phyloP scores from a whole-genome alignment of 2,888 invertebrate species.

The Latrodectus elegans region DNA sequence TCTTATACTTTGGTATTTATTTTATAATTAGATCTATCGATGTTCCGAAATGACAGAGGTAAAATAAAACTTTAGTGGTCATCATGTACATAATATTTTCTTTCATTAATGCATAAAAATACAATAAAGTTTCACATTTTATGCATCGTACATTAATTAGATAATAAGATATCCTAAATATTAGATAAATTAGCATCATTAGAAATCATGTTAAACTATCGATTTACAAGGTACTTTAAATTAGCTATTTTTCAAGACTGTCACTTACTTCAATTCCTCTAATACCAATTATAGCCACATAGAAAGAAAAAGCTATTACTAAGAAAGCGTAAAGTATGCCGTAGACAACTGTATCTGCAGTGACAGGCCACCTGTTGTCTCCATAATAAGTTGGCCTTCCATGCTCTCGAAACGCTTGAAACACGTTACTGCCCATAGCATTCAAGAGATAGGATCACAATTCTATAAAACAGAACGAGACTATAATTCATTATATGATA shows the following conservation, averaged over 20 bases:
- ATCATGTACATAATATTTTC: background rate
- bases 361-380: constrained; percentile 62
- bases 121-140: background rate
- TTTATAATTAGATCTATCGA: no score
- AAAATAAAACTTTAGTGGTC: no score
- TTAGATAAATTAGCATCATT: background rate
- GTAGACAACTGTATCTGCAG: constrained; percentile 61
- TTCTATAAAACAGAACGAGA: no score
- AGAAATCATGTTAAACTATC: background rate
- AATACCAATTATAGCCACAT: constrained; percentile 68
- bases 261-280: constrained; percentile 65
- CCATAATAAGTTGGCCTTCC: constrained; percentile 69
- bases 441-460: background rate
- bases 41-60: no score
- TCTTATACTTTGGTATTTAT: no score
- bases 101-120: background rate
- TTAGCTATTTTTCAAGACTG: no score
- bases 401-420: constrained; percentile 63
- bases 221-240: background rate
- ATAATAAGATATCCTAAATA: background rate
- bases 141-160: background rate
- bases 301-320: constrained; percentile 60
- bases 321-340: constrained; percentile 59
- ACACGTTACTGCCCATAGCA: constrained; percentile 37
- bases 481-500: no score